A percentile compares a stretch with the other conserved stretches of the same genome.
Evolutionary conservation across 2,113 vertebrate genomes (phyloP).

Genomic region (Arothron firmamentum): DNA sequence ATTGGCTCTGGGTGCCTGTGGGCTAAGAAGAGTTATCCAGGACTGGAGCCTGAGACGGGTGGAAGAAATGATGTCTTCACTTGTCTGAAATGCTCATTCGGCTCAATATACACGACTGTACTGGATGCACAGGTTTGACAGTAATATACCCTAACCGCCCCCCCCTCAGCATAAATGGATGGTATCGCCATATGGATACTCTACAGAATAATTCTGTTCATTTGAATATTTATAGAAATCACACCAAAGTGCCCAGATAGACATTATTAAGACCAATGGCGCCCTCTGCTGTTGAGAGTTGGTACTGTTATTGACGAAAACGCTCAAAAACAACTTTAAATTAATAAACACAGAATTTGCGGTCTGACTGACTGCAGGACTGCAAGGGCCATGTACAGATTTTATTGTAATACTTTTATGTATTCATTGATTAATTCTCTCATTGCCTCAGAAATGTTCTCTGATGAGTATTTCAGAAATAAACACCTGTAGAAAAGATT

Average conservation of each 20-base stretch:
- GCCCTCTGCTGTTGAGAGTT: constrained; percentile 50
- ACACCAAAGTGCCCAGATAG: neutral
- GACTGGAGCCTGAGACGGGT: constrained; percentile 1
- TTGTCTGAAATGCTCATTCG: neutral
- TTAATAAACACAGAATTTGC: too few species aligned
- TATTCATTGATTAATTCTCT: too few species aligned
- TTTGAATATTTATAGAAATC: neutral
- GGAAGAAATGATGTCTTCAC: neutral
- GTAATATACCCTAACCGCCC: neutral
- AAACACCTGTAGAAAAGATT: too few species aligned
- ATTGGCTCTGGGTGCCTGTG: constrained; percentile 14
- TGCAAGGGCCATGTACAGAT: too few species aligned
- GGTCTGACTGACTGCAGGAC: too few species aligned
- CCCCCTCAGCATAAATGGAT: neutral
- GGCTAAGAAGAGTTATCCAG: constrained; percentile 1
- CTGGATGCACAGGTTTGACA: neutral
- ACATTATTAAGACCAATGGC: constrained; percentile 23
- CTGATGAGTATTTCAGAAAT: too few species aligned
- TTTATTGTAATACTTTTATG: too few species aligned
- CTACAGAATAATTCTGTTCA: neutral
- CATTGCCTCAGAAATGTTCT: too few species aligned
- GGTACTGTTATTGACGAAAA: neutral
- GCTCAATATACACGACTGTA: neutral
- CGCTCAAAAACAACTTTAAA: too few species aligned
- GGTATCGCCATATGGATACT: neutral